phyloP scores from a whole-genome alignment of 2,113 vertebrate species.

The Dendrocopos noguchii region DNA sequence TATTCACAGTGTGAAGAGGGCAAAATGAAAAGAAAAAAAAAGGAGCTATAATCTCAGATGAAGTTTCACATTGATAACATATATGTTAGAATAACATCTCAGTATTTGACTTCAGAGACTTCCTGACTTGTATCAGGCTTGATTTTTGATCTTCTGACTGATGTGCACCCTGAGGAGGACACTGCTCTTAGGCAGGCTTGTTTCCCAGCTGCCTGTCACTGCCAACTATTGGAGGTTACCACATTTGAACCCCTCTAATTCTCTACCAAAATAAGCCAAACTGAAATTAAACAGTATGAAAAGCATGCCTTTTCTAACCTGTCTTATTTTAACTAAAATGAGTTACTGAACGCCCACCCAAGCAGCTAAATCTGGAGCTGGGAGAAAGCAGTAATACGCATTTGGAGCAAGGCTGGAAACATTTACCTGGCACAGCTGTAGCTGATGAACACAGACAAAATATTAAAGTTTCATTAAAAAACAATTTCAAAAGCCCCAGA shows the following conservation, averaged over 20 bases:
- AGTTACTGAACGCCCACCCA: not conserved
- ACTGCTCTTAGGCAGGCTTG: not conserved
- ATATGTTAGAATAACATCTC: not conserved
- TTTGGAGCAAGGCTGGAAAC: not conserved
- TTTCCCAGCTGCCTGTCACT: not conserved
- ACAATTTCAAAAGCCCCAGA: too few relatives aligned
- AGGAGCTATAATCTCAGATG: not conserved
- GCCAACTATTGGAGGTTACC: not conserved
- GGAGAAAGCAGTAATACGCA: not conserved
- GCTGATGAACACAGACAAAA: slow-evolving; percentile 42
- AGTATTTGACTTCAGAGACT: not conserved
- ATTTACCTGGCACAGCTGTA: slow-evolving; percentile 51
- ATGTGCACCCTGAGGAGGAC: not conserved
- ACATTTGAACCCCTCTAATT: accelerated
- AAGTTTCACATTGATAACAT: slow-evolving; percentile 9
- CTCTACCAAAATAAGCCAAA: not conserved
- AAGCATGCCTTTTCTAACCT: not conserved
- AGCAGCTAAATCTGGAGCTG: slow-evolving; percentile 21
- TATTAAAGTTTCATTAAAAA: slow-evolving; percentile 38
- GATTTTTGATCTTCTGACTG: not conserved
- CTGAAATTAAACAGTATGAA: not conserved
- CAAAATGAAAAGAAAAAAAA: not conserved
- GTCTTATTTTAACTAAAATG: not conserved
- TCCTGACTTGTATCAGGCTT: slow-evolving; percentile 8
- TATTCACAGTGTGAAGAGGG: not conserved